These are phyloP conservation scores for Catharus fuscescens DNA, from an alignment of 2,113 vertebrate species.

Conservation along the genomic window DNA sequence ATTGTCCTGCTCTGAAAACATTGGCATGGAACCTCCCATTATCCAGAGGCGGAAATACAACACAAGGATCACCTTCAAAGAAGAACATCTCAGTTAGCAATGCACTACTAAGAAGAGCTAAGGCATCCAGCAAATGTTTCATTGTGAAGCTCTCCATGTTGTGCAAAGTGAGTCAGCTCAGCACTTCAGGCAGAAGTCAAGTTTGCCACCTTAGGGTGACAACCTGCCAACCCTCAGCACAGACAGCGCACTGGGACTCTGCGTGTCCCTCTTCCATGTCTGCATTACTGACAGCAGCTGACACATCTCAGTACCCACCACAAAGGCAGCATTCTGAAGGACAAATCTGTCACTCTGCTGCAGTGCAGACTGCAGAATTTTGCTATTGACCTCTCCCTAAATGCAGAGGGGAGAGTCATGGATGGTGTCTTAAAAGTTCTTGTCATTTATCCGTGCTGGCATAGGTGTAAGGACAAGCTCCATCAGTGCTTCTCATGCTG, in stretches of 20 bases:
- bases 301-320: not conserved
- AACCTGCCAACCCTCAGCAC: not conserved
- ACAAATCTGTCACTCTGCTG: not conserved
- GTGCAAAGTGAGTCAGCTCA: not conserved
- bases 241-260: not conserved
- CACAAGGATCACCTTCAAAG: constrained; percentile 83
- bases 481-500: not conserved
- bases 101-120: not conserved
- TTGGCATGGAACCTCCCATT: constrained; percentile 97
- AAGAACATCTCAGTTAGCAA: not conserved
- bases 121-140: not conserved
- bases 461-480: not conserved
- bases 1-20: constrained; percentile 98
- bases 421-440: not conserved
- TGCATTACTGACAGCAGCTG: not conserved
- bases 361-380: not conserved
- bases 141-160: not conserved
- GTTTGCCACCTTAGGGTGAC: not conserved
- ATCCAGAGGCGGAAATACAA: constrained; percentile 91
- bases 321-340: not conserved
- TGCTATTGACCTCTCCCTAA: not conserved
- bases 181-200: not conserved
- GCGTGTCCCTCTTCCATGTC: fast-evolving
- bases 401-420: not conserved
- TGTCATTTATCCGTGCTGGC: not conserved